Conservation (phyloP, 2,113 vertebrate genomes). For the Struthio camelus region DNA sequence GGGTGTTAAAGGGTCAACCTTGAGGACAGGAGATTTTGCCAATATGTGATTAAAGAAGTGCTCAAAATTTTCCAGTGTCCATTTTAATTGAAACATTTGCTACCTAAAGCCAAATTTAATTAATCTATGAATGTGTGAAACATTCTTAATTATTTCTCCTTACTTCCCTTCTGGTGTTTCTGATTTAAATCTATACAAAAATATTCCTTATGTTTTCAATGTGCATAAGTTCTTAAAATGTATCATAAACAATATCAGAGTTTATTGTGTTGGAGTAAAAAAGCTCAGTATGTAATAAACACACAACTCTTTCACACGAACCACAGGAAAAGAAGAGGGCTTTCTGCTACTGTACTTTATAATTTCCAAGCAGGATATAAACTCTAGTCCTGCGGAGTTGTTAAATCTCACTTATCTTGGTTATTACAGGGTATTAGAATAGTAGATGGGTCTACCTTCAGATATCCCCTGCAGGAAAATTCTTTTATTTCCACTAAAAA, state of each 20-base stretch:
- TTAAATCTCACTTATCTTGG: slow-evolving; percentile 66
- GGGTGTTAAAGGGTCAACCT: neutral
- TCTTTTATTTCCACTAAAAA: slow-evolving; percentile 25
- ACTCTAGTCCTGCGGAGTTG: slow-evolving; percentile 58
- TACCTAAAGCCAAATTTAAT: neutral
- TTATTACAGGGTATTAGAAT: slow-evolving; percentile 71
- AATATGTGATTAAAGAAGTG: neutral
- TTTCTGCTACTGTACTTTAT: slow-evolving; percentile 35
- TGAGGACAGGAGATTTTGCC: neutral
- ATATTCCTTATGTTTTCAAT: neutral
- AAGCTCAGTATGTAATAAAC: slow-evolving; percentile 45
- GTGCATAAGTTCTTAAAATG: neutral
- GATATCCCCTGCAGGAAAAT: slow-evolving; percentile 35
- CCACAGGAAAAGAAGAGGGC: slow-evolving; percentile 5
- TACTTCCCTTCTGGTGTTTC: neutral
- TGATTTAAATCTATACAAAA: neutral
- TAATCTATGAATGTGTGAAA: neutral
- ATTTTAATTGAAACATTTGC: neutral
- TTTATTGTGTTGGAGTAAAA: neutral
- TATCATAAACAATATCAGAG: neutral
- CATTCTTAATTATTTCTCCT: neutral
- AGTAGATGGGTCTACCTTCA: slow-evolving; percentile 33
- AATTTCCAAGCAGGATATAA: slow-evolving; percentile 67
- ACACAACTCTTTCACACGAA: slow-evolving; percentile 5
- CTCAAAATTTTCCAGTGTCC: neutral